These are phyloP conservation scores for Clarias batrachus DNA, from an alignment of 2,113 vertebrate species.

Conservation along the genomic window DNA sequence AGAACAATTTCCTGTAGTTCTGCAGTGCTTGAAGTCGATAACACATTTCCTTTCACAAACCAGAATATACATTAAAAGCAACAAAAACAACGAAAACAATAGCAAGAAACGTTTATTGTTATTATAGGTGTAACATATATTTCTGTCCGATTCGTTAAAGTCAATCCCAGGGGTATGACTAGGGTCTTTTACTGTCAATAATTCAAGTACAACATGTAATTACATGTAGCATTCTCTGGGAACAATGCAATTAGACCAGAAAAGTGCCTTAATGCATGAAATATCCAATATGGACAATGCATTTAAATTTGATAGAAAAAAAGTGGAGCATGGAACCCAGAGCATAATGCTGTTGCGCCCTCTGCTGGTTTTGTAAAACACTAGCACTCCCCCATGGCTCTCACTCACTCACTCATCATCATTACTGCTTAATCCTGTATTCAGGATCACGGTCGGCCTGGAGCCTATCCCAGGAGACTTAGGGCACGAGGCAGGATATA, in stretches of 20 bases:
- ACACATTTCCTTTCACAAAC: background rate
- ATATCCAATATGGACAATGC: background rate
- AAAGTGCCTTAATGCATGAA: background rate
- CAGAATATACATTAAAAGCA: background rate
- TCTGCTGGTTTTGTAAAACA: background rate
- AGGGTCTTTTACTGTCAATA: background rate
- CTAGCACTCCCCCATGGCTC: background rate
- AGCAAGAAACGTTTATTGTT: background rate
- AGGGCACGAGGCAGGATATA: no score
- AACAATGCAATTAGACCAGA: background rate
- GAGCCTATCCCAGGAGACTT: no score
- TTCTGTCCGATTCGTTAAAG: background rate
- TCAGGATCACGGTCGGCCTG: no score
- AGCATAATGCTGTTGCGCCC: background rate
- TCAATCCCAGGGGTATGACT: background rate
- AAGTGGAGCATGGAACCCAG: background rate
- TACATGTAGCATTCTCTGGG: background rate
- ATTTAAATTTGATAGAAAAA: background rate
- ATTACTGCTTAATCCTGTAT: no score
- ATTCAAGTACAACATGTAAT: background rate
- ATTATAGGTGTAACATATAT: background rate
- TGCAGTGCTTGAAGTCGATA: background rate
- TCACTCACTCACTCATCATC: no score
- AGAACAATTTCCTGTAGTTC: constrained; percentile 1
- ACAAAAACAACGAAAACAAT: background rate